Conservation (phyloP, 23 tunicate species). For the Halocynthia roretzi region DNA sequence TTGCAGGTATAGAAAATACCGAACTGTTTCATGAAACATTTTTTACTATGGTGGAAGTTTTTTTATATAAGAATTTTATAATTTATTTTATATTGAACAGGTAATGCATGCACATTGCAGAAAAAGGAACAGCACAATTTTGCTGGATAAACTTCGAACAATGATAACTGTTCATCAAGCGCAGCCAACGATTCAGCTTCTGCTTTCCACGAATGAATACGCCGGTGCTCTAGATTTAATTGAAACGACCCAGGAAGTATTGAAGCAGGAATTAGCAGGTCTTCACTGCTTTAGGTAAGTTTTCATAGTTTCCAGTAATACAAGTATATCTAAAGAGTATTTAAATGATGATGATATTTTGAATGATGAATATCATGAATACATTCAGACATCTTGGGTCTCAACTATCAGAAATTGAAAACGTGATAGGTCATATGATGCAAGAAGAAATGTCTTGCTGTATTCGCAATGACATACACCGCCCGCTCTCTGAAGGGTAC, state of each 20-base stretch:
- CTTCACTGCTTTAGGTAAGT: conserved; percentile 61
- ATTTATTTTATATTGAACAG: background rate
- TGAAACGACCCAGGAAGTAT: conserved; percentile 80
- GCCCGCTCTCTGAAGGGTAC: conserved; percentile 52
- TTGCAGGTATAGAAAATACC: background rate
- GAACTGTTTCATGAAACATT: too few relatives aligned
- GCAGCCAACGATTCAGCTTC: conserved; percentile 86
- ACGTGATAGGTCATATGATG: conserved; percentile 87
- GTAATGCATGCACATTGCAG: conserved; percentile 19
- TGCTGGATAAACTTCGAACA: conserved; percentile 51
- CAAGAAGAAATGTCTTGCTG: conserved; percentile 57
- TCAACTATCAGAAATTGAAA: conserved; percentile 81
- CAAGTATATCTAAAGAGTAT: background rate
- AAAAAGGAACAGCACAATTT: conserved; percentile 23
- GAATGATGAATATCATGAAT: background rate
- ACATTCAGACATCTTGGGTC: conserved; percentile 55
- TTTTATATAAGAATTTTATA: too few relatives aligned
- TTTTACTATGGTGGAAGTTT: too few relatives aligned
- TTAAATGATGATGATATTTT: background rate
- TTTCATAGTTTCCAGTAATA: background rate
- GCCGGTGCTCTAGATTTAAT: conserved; percentile 90
- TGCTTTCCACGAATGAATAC: conserved; percentile 63
- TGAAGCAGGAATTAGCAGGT: conserved; percentile 79
- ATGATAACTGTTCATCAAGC: conserved; percentile 89
- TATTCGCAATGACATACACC: conserved; percentile 44